Evolutionary conservation across 2,888 invertebrate genomes (phyloP), one percentile per base, ranked within the genome.

Genomic region (Tetragonula carbonaria): DNA sequence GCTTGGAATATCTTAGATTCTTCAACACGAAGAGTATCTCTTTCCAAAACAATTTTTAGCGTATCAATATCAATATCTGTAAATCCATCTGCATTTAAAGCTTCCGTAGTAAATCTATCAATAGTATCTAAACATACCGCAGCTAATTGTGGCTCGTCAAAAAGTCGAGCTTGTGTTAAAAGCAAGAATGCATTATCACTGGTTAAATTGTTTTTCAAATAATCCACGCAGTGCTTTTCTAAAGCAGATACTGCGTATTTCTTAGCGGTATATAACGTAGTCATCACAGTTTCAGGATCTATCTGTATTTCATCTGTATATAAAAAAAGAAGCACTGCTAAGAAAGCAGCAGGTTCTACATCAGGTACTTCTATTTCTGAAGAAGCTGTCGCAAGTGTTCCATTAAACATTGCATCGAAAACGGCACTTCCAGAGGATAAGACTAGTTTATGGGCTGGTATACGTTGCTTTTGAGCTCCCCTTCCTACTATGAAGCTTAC

Each of bases 371-470:
- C 97, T 74, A 98, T 96, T 90, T 97, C 97, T 80, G 96, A 96
- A 72, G 96, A 96, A 81, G 96, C 95, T 0, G 96, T 96, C 0
- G 97, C 96, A 91, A 97, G 94, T 0, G 96, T 96, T 53, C 98
- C 97, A 92, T 97, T 97, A 92, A 98, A 98, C 97, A 98, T 97
- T 13, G 97, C 97, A 94, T 98, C 97, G 93, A 98, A 98, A 2
- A 98, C 98, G 0, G 97, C 97, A 92, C 97, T 97, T 2, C 98
- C 97, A 14, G 97, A 97, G 0, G 97, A 97, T 57, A 98, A 94
- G 0, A 98, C 97, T 91, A 98, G 97, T 93, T 96, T 97, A 91
- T 97, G 97, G 0, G 98, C 98, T 0, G 97, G 97, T 85, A 98
- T 97, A 21, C 96, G 95, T 93, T 97, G 96, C 85, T 96, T 96